Base-by-base conservation (phyloP, 2,113 vertebrate species). In the Dasyurus viverrinus region DNA sequence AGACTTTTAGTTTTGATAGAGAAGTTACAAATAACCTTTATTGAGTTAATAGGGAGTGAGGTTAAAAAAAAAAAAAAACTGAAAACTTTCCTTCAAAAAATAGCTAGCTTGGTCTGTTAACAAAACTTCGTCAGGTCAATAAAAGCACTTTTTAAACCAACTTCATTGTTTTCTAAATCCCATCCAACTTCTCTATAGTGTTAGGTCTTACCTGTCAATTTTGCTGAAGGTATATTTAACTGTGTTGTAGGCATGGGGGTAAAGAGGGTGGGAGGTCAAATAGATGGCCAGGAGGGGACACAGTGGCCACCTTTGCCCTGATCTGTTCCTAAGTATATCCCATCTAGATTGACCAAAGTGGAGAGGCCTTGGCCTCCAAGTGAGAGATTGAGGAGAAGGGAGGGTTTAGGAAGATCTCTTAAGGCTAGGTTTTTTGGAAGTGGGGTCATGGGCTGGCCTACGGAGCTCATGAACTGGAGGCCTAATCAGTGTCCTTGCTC, bases 21-120 rank as follows among this genome's bases (percentile, higher is more conserved):
- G n/a, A 84, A 84, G 24, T 89, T 91, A 48, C 53, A 95, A 60
- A 91, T 53, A 54, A 54, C 19, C 46, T 91, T 90, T n/a, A 46
- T 4, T 95, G 24, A 89, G 90, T 22, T 46, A 92, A 42, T n/a
- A 93, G n/a, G 23, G 90, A 25, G 84, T 76, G 36, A 55, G 55
- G 92, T 92, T 10, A 52, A 52, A 52, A 52, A 54, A 54, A 26
- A 48, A 68, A 53, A 16, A 0, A 2, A 26, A 26, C 3, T 2
- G 36, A 27, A 47, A 90, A 30, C 0, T 0, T 48, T 47, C 54
- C 50, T 95, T 93, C 23, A 54, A 8, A 47, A 11, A 30, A 30
- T 25, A 8, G 24, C 46, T 57, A 53, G 48, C 8, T 50, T 68
- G 6, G 53, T 22, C 2, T 53, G 53, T 55, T n/a, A 48, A 54